Percentiles rank a stretch among this genome's conserved stretches.
Evolutionary conservation across 2,797 vertebrate genomes (phyloP).

Genomic region (Agapornis canus): DNA sequence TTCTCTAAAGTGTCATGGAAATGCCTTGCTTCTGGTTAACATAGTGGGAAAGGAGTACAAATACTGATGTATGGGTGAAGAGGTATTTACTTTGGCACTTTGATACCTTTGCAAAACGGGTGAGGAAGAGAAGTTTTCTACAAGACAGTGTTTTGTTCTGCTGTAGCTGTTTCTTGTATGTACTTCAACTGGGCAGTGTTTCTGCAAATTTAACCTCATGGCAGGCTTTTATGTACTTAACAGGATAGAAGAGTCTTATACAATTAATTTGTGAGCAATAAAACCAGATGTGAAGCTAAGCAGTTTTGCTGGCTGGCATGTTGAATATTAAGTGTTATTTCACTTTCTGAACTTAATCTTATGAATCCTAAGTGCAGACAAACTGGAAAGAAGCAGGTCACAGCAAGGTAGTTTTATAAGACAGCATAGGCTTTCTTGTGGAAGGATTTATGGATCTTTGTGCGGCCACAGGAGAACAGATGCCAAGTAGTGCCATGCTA

Average conservation of each 20-base stretch:
- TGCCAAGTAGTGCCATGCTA: not conserved
- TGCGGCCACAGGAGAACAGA: not conserved
- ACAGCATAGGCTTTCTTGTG: not conserved
- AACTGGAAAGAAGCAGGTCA: not conserved
- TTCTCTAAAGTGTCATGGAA: conserved; percentile 8
- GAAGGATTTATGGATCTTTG: not conserved
- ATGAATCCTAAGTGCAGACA: not conserved
- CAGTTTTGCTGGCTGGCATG: not conserved
- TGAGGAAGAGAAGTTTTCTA: not conserved
- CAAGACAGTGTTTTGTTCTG: not conserved
- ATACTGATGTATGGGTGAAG: not conserved
- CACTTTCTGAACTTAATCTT: not conserved
- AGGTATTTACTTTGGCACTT: not conserved
- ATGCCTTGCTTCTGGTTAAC: conserved; percentile 15
- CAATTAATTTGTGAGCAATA: not conserved
- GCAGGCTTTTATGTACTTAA: not conserved
- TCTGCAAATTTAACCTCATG: not conserved
- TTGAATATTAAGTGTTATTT: not conserved
- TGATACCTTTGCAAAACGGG: not conserved
- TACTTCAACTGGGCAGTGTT: not conserved
- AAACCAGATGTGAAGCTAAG: not conserved
- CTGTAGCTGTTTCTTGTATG: not conserved
- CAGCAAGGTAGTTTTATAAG: not conserved
- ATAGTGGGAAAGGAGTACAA: not conserved
- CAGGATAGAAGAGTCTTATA: not conserved